Conservation (phyloP, 1,140 invertebrate species). For the Rhizoglyphus robini region DNA sequence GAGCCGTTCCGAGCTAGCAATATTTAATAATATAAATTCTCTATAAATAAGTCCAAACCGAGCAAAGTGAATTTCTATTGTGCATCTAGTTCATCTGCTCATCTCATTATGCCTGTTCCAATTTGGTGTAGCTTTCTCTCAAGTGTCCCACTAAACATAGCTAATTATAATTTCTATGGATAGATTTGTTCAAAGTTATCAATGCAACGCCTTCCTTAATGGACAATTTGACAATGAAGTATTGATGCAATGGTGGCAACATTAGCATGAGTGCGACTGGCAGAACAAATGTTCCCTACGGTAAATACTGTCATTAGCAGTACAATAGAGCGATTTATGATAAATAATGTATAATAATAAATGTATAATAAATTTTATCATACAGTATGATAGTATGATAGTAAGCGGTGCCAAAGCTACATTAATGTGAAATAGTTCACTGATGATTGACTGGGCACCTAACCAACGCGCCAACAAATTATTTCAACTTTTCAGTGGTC, state of each 20-base stretch:
- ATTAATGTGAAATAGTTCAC: too few species aligned
- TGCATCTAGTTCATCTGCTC: background rate
- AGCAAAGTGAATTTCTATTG: background rate
- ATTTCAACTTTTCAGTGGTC: too few species aligned
- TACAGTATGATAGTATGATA: too few species aligned
- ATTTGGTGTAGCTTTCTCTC: background rate
- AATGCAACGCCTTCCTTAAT: background rate
- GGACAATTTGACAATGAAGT: background rate
- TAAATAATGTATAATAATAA: too few species aligned
- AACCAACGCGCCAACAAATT: too few species aligned
- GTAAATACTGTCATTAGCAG: conserved; percentile 10
- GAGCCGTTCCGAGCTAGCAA: background rate
- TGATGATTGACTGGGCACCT: too few species aligned
- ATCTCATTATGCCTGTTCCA: too few species aligned
- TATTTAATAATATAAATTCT: background rate
- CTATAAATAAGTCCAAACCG: background rate
- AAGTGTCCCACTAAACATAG: background rate
- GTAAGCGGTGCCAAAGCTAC: too few species aligned
- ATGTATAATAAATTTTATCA: too few species aligned
- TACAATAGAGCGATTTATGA: background rate
- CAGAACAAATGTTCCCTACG: background rate
- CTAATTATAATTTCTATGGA: too few species aligned
- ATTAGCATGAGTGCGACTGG: conserved; percentile 1
- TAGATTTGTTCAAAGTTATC: background rate
- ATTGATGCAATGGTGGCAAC: background rate